A percentile compares a stretch with the other conserved stretches of the same genome.
phyloP scores from a whole-genome alignment of 2,888 invertebrate species.

The Parnassius smintheus region DNA sequence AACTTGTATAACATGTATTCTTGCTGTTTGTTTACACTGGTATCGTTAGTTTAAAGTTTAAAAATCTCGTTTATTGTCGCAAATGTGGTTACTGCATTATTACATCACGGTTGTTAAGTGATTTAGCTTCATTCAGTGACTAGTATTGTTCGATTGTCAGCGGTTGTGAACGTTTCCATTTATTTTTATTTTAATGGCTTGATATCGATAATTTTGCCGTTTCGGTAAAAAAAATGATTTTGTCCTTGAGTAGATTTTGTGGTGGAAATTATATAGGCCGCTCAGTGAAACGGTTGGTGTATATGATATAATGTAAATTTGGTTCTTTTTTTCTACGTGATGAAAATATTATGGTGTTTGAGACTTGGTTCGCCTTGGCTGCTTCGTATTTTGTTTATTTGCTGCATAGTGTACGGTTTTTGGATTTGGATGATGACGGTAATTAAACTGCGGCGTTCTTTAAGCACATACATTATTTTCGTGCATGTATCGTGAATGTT shows the following conservation, averaged over 20 bases:
- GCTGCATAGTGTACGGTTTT: slow-evolving; percentile 52
- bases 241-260: slow-evolving; percentile 14
- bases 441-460: slow-evolving; percentile 26
- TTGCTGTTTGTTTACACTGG: background rate
- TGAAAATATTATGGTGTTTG: slow-evolving; percentile 62
- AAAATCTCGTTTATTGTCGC: slow-evolving; percentile 7
- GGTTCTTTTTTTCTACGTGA: slow-evolving; percentile 32
- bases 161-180: slow-evolving; percentile 20
- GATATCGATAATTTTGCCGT: slow-evolving; percentile 6
- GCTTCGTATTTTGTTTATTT: slow-evolving; percentile 51
- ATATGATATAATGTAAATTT: slow-evolving; percentile 25
- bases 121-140: slow-evolving; percentile 27
- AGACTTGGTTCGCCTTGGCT: slow-evolving; percentile 54
- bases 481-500: no score
- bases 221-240: slow-evolving; percentile 9
- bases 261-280: slow-evolving; percentile 16
- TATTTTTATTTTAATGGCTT: slow-evolving; percentile 10
- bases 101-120: slow-evolving; percentile 25
- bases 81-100: slow-evolving; percentile 20
- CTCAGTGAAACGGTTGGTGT: slow-evolving; percentile 26
- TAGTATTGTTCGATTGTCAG: slow-evolving; percentile 21
- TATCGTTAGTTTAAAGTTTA: background rate
- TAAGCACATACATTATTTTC: no score
- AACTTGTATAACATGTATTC: no score
- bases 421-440: slow-evolving; percentile 62